phyloP scores from a whole-genome alignment of 2,113 vertebrate species.

The Glareola pratincola region DNA sequence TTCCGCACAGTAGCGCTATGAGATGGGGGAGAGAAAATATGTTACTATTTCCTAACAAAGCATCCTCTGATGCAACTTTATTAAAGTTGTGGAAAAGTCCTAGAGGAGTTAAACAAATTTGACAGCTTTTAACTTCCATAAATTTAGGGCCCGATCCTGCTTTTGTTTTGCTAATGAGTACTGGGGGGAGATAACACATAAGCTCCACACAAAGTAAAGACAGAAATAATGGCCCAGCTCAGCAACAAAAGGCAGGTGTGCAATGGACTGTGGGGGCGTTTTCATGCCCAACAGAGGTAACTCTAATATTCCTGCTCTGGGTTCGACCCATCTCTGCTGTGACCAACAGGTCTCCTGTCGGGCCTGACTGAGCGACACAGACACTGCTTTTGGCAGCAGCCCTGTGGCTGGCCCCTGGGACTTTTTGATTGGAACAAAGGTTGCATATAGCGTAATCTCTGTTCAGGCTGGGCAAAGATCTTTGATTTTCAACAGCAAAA shows the following conservation, averaged over 20 bases:
- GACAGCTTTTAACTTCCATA: slow-evolving; percentile 48
- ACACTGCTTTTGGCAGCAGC: not conserved
- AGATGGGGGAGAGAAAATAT: slow-evolving; percentile 24
- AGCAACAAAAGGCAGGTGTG: not conserved
- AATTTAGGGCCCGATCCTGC: slow-evolving; percentile 49
- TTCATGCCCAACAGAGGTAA: not conserved
- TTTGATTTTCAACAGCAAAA: not conserved
- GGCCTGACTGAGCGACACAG: not conserved
- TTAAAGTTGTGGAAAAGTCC: slow-evolving; percentile 55
- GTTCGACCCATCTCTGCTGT: not conserved
- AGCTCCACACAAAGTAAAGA: not conserved
- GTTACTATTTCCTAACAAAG: slow-evolving; percentile 52
- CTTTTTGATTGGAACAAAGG: not conserved
- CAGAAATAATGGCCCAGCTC: not conserved
- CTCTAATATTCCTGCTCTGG: not conserved
- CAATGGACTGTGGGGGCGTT: not conserved
- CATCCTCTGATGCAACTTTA: slow-evolving; percentile 53
- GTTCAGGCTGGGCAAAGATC: not conserved
- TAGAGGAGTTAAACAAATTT: slow-evolving; percentile 53
- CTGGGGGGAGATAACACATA: not conserved
- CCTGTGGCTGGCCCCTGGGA: not conserved
- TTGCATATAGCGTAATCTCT: not conserved
- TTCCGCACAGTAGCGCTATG: slow-evolving; percentile 16
- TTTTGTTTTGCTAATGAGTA: slow-evolving; percentile 32
- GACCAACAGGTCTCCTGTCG: not conserved